phyloP scores from a whole-genome alignment of 2,113 vertebrate species.

The Gambusia holbrooki region DNA sequence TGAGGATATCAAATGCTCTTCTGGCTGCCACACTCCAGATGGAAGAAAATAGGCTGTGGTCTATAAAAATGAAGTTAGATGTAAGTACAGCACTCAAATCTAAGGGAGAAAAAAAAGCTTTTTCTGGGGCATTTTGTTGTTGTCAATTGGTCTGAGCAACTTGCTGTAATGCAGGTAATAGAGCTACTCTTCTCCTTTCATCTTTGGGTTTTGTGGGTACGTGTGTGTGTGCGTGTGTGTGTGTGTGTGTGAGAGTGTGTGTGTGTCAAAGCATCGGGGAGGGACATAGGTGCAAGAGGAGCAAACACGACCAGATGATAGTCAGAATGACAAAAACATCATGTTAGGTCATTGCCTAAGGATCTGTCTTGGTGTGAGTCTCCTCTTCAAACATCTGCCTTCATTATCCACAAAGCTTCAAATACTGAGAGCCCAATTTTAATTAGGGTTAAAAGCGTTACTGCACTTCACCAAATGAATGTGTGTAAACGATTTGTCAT shows the following conservation, averaged over 20 bases:
- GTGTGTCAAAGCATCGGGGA: slow-evolving; percentile 71
- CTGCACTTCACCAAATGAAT: neutral
- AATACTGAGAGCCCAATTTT: neutral
- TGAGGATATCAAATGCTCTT: slow-evolving; percentile 93
- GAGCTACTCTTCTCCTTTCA: slow-evolving; percentile 93
- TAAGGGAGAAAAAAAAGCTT: slow-evolving; percentile 86
- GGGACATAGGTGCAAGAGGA: slow-evolving; percentile 71
- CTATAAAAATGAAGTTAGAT: slow-evolving; percentile 91
- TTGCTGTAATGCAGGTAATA: slow-evolving; percentile 96
- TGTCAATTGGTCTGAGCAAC: slow-evolving; percentile 86
- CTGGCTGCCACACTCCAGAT: slow-evolving; percentile 86
- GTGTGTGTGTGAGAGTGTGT: neutral
- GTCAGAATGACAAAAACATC: slow-evolving; percentile 52
- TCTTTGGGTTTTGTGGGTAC: slow-evolving; percentile 79
- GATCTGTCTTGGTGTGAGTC: slow-evolving; percentile 32
- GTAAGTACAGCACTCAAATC: slow-evolving; percentile 94
- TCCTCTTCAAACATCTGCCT: slow-evolving; percentile 35
- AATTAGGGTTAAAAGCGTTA: neutral
- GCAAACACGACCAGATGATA: slow-evolving; percentile 80
- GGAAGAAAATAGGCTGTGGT: slow-evolving; percentile 90
- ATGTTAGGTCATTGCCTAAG: slow-evolving; percentile 24
- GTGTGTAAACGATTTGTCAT: neutral
- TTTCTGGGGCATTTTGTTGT: slow-evolving; percentile 92
- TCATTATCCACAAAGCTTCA: slow-evolving; percentile 21
- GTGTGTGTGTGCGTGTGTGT: too few relatives aligned